Evolutionary conservation across 2,113 vertebrate species (phyloP).

Genomic region (Chaenocephalus aceratus): DNA sequence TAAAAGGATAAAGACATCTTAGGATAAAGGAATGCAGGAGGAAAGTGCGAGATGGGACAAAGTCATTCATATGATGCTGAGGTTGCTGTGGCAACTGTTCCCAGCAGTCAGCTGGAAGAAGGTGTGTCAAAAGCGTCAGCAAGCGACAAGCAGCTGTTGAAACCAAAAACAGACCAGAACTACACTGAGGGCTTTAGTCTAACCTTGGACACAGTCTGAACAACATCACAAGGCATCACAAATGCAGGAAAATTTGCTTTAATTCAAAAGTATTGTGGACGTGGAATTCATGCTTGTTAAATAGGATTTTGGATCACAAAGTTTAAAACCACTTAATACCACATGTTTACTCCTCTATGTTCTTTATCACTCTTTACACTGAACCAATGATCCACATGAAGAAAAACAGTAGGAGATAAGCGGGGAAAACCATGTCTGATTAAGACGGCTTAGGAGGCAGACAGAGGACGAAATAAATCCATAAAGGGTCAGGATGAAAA

Average conservation of each 20-base stretch:
- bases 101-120: slow-evolving; percentile 44
- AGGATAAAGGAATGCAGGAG: slow-evolving; percentile 9
- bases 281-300: background rate
- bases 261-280: background rate
- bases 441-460: background rate
- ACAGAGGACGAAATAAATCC: slow-evolving; percentile 40
- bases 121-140: slow-evolving; percentile 39
- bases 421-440: slow-evolving; percentile 1
- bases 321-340: slow-evolving; percentile 7
- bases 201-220: background rate
- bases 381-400: background rate
- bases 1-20: slow-evolving; percentile 4
- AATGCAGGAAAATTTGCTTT: background rate
- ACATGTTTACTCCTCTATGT: slow-evolving; percentile 3
- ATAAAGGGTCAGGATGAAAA: slow-evolving; percentile 52
- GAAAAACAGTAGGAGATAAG: background rate
- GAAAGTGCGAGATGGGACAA: slow-evolving; percentile 40
- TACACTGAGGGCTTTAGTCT: background rate
- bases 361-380: background rate
- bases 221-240: background rate
- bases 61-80: slow-evolving; percentile 67
- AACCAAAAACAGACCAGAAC: slow-evolving; percentile 4
- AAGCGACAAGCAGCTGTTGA: background rate
- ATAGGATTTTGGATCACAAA: slow-evolving; percentile 9
- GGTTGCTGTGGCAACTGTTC: slow-evolving; percentile 73